phyloP scores from a whole-genome alignment of 2,888 invertebrate species.

The Ectobius pallidus region DNA sequence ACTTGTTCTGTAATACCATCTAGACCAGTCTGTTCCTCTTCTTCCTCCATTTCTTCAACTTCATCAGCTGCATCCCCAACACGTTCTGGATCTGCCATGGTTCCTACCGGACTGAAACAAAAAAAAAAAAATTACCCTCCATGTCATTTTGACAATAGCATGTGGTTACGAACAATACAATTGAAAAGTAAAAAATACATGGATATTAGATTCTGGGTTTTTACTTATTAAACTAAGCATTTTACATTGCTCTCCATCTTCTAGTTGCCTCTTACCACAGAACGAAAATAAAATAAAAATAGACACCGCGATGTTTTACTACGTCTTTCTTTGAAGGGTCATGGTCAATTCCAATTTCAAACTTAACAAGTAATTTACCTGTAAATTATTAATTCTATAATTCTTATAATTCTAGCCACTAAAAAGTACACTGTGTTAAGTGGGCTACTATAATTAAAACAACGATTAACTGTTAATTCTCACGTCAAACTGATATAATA shows the following conservation, averaged over 20 bases:
- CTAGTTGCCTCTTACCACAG: no score
- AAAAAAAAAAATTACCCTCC: not conserved
- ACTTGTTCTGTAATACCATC: constrained; percentile 58
- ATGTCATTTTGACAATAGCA: not conserved
- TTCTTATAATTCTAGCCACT: no score
- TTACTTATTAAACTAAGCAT: no score
- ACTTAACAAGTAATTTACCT: not conserved
- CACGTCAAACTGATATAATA: constrained; percentile 7
- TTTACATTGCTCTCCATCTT: no score
- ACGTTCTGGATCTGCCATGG: constrained; percentile 58
- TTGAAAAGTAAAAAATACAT: not conserved
- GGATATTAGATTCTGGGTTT: no score
- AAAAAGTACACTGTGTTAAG: no score
- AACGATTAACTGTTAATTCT: not conserved
- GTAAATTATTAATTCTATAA: no score
- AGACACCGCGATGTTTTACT: not conserved
- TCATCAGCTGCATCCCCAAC: constrained; percentile 69
- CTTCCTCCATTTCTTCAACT: constrained; percentile 70
- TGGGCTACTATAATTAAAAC: not conserved
- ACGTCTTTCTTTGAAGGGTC: constrained; percentile 6
- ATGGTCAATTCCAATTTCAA: not conserved
- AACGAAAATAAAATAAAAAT: not conserved
- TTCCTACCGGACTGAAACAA: constrained; percentile 27
- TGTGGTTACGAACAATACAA: not conserved
- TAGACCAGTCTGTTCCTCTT: constrained; percentile 56